Evolutionary conservation across 2,797 vertebrate genomes (phyloP), one percentile per base, ranked within the genome.

Genomic region (Craterocephalus amniculus): DNA sequence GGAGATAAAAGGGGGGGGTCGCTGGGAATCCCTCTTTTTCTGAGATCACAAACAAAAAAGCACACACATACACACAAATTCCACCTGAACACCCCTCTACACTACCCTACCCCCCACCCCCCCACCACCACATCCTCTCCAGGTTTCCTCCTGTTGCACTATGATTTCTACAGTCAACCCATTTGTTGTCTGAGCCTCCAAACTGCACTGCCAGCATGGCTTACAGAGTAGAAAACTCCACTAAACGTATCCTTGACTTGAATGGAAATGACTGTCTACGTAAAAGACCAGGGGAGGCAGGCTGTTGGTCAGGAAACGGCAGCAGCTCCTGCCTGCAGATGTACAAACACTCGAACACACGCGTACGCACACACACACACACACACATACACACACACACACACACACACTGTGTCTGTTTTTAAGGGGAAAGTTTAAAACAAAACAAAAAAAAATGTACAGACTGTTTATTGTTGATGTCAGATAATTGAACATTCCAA

Each of bases 401-500:
- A 87, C 83, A 81, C 54, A 58, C 76, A 52, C 70, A 61, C n/a
- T 59, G 67, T 79, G 73, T 86, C 58, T 72, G 79, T 81, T 80
- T 72, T 62, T 66, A 66, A 27, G 56, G 73, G 73, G 68, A 36
- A 72, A 63, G 36, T 35, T 31, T 31, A 1, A 34, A 57, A 58
- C 65, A 63, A 77, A 48, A 22, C n/a, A 10, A n/a, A 22, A 26
- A 20, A 3, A 40, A 40, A 12, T 67, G 70, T 67, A 63, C 51
- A 32, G 87, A 91, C 88, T 87, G 88, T 89, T 90, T 81, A 63
- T 74, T 20, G 87, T 85, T 91, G 91, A 92, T 92, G 90, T 92
- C 91, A 91, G 78, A 29, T 66, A 83, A 92, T 88, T 87, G 90
- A 91, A 92, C 90, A 92, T 91, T 92, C 92, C 90, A 88, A 88